phyloP scores from a whole-genome alignment of 2,797 vertebrate species.

The Pterois miles region DNA sequence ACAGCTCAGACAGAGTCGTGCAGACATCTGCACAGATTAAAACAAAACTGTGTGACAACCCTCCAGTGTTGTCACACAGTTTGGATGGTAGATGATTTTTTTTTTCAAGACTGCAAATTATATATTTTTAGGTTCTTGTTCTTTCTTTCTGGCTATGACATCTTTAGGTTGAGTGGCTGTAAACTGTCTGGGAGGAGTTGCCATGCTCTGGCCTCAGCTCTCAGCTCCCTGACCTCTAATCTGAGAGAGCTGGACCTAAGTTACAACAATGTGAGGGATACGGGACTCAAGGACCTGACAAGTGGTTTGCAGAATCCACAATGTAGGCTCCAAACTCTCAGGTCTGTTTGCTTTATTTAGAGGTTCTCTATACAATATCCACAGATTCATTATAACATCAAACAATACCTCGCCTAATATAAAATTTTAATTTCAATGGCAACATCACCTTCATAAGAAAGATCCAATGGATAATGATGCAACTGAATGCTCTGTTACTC shows the following conservation, averaged over 20 bases:
- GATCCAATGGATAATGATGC: too few species aligned
- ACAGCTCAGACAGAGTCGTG: too few species aligned
- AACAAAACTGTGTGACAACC: too few species aligned
- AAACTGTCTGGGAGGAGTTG: neutral
- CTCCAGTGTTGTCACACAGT: too few species aligned
- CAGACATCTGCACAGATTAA: too few species aligned
- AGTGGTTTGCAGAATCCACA: neutral
- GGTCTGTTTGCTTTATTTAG: neutral
- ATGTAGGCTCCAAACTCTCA: conserved; percentile 18
- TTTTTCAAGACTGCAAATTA: neutral
- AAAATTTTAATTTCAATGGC: too few species aligned
- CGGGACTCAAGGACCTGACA: fast-evolving
- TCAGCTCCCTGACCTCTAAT: neutral
- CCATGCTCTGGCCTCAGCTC: neutral
- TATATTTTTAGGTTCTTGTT: neutral
- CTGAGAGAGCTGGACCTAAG: conserved; percentile 24
- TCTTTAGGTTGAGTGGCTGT: conserved; percentile 10
- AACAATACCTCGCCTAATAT: too few species aligned
- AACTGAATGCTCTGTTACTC: too few species aligned
- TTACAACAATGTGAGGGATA: fast-evolving
- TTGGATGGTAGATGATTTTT: too few species aligned
- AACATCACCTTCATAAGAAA: too few species aligned
- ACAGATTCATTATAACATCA: too few species aligned
- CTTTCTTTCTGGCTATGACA: neutral
- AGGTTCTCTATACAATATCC: too few species aligned